Evolutionary conservation across 2,797 vertebrate genomes (phyloP), one percentile per base, ranked within the genome.

Genomic region (Peromyscus nudipes): DNA sequence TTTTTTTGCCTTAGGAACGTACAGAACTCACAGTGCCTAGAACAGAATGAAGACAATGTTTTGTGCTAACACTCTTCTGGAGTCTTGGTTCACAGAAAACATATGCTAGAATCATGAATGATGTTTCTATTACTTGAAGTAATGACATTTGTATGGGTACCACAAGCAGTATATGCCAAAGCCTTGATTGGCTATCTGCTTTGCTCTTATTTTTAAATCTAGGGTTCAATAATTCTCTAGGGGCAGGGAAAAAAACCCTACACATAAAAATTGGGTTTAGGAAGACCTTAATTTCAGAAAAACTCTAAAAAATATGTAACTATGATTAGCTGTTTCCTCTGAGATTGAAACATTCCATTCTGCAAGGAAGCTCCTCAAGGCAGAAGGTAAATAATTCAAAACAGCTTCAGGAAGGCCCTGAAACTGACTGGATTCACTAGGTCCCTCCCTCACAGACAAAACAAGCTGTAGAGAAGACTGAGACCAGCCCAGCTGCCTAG

Each of bases 211-310:
- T 86, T 91, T 95, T 94, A 46, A 89, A 46, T 92, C 75, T 80
- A 94, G 49, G 10, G 34, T 73, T 96, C 37, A 97, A 57, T 31
- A 29, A 96, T 49, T 95, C 49, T 94, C 31, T 57, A 86, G 29
- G 34, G 60, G 40, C 10, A 14, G 6, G 17, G 27, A 64, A 73
- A 46, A 89, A 52, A 52, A 0, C n/a, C 29, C 34, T 19, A 60
- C 5, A 80, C 11, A 84, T 17, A 96, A 94, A 96, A 94, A 94
- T 91, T 52, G 71, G 27, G 94, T 64, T 94, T 13, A 92, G 43
- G 31, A 96, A 89, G 79, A 89, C 79, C 23, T 87, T 85, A 77
- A 82, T 82, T 69, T 89, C 40, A 96, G 60, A 67, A 96, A 92
- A 96, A 89, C 40, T 76, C 43, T 92, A 60, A 80, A 43, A 90